Evolutionary conservation across 2,888 invertebrate species (phyloP), one percentile per base, ranked within the genome.

Genomic region (Pyrgus malvae): DNA sequence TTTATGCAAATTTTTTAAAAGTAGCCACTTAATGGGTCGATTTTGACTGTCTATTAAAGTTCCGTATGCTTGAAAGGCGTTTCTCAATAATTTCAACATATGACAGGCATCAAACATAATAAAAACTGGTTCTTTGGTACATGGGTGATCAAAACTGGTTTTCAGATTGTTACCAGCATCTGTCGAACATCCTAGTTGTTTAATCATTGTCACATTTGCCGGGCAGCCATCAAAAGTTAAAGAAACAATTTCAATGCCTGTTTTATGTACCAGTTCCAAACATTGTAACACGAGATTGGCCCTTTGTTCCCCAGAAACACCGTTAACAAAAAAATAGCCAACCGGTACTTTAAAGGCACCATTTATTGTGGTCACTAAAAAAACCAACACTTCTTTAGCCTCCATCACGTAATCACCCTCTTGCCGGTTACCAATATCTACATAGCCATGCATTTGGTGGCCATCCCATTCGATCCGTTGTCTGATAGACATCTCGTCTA

Each of bases 381-480:
- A 65, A 4, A 68, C 66, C n/a, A 69, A 48, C 0, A 56, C 67
- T 29, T 65, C 57, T 61, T 62, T 67, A 3, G 62, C 65, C 55
- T 59, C 57, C 1, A 21, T 25, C 27, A 63, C 37, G n/a, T 35
- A 38, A 40, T 67, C 63, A 5, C 54, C 41, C 14, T 63, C 55
- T 16, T 60, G 2, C 12, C 49, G 57, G 14, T 21, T 55, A 0
- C 62, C 65, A 11, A 59, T 55, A 8, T 64, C 51, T 1, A 62
- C 60, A 19, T 60, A 48, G 1, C 62, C 61, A 0, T 49, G 17
- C n/a, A 56, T 17, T 46, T 58, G 58, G 33, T 59, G n/a, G 1
- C 59, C 63, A 23, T 60, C 60, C 42, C 27, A 62, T 40, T 64
- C 59, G 16, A 62, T 49, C 16, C 56, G 56, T 3, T 48, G 45